Base-by-base conservation (phyloP, 2,797 vertebrate genomes). In the Microcaecilia unicolor region DNA sequence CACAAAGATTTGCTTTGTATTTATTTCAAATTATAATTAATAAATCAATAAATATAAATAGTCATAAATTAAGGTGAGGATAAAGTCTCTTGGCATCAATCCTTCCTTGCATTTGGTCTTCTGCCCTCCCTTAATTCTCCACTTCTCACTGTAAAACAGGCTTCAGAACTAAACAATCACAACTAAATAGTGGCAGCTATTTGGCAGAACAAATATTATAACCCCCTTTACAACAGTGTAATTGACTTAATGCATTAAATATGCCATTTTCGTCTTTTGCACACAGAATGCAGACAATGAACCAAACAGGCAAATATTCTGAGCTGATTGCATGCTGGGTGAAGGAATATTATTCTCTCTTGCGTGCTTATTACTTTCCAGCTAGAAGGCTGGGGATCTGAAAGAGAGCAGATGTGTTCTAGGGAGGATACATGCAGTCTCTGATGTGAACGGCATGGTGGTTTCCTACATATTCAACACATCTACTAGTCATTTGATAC, bases 341-440 rank as follows among this genome's bases (percentile, higher is more conserved):
- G 45, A 62, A 48, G 55, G 58, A 41, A 60, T 60, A 45, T 59
- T 57, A 58, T 53, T 55, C 4, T 58, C 57, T n/a, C 61, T 62
- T 58, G 47, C 52, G 64, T 55, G 58, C 58, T 53, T n/a, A n/a
- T 57, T 58, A 44, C 29, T 53, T 60, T 61, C 61, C 64, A 68
- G 55, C 50, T 62, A 61, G 58, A 64, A 53, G 43, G 43, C 44
- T 50, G 53, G 55, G 64, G 55, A 60, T 52, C 51, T n/a, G n/a
- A n/a, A n/a, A 34, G 48, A 19, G 50, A 62, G 48, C 64, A 68
- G 64, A 60, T 68, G 64, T 68, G 64, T 53, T 1, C 3, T 28
- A 43, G 55, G 55, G 55, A 52, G 62, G 55, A 62, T 42, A 9
- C 53, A 55, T 59, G 62, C 42, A 43, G 48, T 30, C 34, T 61